A percentile compares a stretch with the other conserved stretches of the same genome.
phyloP scores from a whole-genome alignment of 2,797 vertebrate species.

The Ciconia nigra region DNA sequence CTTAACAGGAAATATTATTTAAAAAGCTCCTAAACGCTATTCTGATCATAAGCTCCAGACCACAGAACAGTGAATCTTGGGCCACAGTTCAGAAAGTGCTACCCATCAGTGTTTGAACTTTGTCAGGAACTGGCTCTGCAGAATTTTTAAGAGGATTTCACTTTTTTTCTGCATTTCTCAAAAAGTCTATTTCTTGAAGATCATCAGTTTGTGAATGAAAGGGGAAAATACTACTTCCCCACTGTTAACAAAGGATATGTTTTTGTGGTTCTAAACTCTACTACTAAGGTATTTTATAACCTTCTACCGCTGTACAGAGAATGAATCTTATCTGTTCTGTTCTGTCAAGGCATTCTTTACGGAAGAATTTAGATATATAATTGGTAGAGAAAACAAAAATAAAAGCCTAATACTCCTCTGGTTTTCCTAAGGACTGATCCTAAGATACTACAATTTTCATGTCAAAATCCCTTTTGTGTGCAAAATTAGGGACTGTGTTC shows the following conservation, averaged over 20 bases:
- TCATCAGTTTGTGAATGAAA: background rate
- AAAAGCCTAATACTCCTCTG: background rate
- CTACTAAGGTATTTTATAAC: background rate
- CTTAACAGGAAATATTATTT: background rate
- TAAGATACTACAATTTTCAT: background rate
- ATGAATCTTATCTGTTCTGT: background rate
- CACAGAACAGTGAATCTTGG: background rate
- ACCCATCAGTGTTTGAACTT: background rate
- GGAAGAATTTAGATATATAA: conserved; percentile 4
- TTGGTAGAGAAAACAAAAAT: conserved; percentile 23
- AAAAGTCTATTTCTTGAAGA: background rate
- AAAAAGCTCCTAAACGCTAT: background rate
- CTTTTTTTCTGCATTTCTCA: background rate
- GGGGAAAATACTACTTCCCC: background rate
- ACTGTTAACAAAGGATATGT: background rate
- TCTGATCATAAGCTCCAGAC: background rate
- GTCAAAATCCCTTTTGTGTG: conserved; percentile 28
- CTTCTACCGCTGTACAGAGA: background rate
- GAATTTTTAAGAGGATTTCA: background rate
- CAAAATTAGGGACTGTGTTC: conserved; percentile 25
- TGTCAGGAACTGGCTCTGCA: background rate
- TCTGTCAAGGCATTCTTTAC: background rate
- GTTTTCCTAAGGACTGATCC: background rate
- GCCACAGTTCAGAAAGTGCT: background rate
- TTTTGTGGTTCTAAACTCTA: background rate